Evolutionary conservation across 2,888 invertebrate species (phyloP), one percentile per base, ranked within the genome.

Genomic region (Oscheius sp.): DNA sequence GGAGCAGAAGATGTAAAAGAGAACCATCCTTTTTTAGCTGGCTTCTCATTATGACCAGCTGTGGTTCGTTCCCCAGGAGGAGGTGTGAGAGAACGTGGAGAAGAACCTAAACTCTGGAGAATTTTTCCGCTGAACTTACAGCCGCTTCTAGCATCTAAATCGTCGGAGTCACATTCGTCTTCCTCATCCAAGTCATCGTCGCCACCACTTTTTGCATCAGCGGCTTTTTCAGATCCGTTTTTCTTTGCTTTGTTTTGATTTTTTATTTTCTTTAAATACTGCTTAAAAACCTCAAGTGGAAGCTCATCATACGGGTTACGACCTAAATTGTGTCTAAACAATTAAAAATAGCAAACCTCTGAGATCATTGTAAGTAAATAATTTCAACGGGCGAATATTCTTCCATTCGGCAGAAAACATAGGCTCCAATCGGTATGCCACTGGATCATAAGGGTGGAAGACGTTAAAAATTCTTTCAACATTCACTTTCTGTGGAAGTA

Each of bases 401-500:
- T 75, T 74, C 68, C 85, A 82, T 58, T 84, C 83, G 1, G 78
- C 74, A 53, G 82, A 78, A 69, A 82, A 86, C 20, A 85, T 73
- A 6, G 85, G 85, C 63, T 85, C 85, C 20, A 85, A 63, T 0
- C 84, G 81, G 55, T 84, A 84, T 17, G 84, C 83, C 3, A 84
- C 84, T n/a, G 84, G 84, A 46, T 80, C 80, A 29, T 79, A 81
- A 0, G 82, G 82, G 64, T 82, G 82, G 76, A 81, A 82, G 8
- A 85, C 81, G 69, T 85, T 85, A 77, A 81, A 82, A 27, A 85
- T 76, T n/a, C 84, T 69, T 46, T 78, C 80, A 10, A 80, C 69
- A 37, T 76, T 76, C 12, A 75, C 70, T 15, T 68, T 66, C 3
- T 46, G 37, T 6, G 74, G 63, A 17, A 68, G 23, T 10, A 78